Evolutionary conservation across 2,888 invertebrate species (phyloP).

Genomic region (Creontiades dilutus): DNA sequence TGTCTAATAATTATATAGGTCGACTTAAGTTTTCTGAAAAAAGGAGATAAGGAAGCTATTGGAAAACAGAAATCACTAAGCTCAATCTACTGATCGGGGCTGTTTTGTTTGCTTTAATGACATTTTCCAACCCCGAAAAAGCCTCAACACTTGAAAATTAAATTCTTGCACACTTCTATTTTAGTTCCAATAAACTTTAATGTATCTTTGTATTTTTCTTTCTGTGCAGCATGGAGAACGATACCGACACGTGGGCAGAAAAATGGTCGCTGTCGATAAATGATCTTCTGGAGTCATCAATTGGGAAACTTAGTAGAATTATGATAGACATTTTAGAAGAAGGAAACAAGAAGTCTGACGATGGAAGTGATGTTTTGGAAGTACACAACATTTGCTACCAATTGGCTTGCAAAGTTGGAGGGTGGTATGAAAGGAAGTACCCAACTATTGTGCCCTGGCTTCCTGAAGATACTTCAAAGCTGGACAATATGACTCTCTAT

Average conservation of each 20-base stretch:
- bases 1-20: no score
- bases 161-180: no score
- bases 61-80: no score
- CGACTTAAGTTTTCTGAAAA: no score
- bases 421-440: background rate
- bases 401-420: background rate
- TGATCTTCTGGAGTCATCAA: background rate
- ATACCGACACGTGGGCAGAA: background rate
- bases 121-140: no score
- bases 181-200: no score
- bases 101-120: no score
- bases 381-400: background rate
- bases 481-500: background rate
- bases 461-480: background rate
- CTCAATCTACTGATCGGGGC: no score
- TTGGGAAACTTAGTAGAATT: background rate
- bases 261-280: background rate
- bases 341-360: background rate
- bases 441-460: constrained; percentile 37
- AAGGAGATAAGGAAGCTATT: no score
- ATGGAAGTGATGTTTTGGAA: background rate
- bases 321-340: background rate
- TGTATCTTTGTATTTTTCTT: background rate
- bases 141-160: no score
- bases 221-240: constrained; percentile 8